phyloP scores from a whole-genome alignment of 1,140 invertebrate genomes.

The Neodiprion virginianus region DNA sequence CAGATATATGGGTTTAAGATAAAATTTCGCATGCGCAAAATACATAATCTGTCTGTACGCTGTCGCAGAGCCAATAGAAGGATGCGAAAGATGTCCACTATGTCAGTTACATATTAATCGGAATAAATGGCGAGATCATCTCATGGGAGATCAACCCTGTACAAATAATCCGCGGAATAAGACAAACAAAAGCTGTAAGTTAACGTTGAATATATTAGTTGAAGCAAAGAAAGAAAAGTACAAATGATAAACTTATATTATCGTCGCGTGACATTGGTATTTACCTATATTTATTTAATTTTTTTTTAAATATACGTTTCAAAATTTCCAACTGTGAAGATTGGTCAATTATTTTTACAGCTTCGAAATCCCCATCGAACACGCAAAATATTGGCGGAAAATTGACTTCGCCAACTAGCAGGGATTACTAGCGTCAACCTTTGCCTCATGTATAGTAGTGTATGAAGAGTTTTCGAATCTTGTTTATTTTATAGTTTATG shows the following conservation, averaged over 20 bases:
- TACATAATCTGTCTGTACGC: slow-evolving; percentile 13
- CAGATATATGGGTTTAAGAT: slow-evolving; percentile 3
- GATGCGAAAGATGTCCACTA: slow-evolving; percentile 74
- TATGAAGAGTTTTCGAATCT: slow-evolving; percentile 34
- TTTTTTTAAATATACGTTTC: background rate
- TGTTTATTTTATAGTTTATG: slow-evolving; percentile 44
- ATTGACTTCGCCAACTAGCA: slow-evolving; percentile 52
- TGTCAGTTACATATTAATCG: slow-evolving; percentile 65
- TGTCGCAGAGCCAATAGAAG: slow-evolving; percentile 63
- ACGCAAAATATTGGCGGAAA: slow-evolving; percentile 53
- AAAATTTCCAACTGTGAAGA: background rate
- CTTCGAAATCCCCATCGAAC: slow-evolving; percentile 54
- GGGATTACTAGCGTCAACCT: slow-evolving; percentile 49
- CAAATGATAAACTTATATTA: slow-evolving; percentile 10
- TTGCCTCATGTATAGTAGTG: slow-evolving; percentile 2
- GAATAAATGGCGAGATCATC: slow-evolving; percentile 71
- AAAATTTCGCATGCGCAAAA: background rate
- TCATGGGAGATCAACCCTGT: slow-evolving; percentile 68
- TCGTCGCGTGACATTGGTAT: no score
- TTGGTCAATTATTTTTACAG: slow-evolving; percentile 35
- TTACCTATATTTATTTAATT: no score
- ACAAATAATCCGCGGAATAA: slow-evolving; percentile 62
- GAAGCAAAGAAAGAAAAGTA: background rate
- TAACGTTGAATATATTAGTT: slow-evolving; percentile 14
- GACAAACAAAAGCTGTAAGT: slow-evolving; percentile 51